Conservation (phyloP, 2,113 vertebrate genomes). For the Bothrops jararaca region DNA sequence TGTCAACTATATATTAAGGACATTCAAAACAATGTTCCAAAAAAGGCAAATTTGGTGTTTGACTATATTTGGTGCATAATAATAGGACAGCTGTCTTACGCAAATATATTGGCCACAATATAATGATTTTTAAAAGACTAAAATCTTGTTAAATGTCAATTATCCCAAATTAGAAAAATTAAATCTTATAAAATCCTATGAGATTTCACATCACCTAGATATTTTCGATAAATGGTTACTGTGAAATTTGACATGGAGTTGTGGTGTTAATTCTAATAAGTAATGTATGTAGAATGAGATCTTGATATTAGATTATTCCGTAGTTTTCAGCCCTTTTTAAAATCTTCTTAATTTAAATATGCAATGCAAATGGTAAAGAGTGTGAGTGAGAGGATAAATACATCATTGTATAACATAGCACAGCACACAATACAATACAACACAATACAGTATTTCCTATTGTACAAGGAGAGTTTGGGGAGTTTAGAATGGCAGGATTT, state of each 20-base stretch:
- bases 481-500: constrained; percentile 61
- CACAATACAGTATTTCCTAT: background rate
- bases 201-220: too few relatives aligned
- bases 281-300: constrained; percentile 54
- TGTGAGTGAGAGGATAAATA: too few relatives aligned
- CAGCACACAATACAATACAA: too few relatives aligned
- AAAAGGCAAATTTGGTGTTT: background rate
- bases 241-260: background rate
- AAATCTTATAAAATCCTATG: too few relatives aligned
- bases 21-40: background rate
- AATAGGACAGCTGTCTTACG: too few relatives aligned
- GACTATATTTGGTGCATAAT: background rate
- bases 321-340: constrained; percentile 53
- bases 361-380: constrained; percentile 26
- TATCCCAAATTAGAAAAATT: too few relatives aligned
- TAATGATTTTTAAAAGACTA: too few relatives aligned
- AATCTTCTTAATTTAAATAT: background rate
- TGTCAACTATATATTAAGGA: background rate
- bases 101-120: too few relatives aligned
- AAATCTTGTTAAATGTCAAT: too few relatives aligned
- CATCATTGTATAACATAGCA: too few relatives aligned
- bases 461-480: constrained; percentile 34
- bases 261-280: background rate
- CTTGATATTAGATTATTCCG: constrained; percentile 40
- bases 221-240: too few relatives aligned